Base-by-base conservation (phyloP, 2,888 invertebrate genomes). In the Cheilosia variabilis region DNA sequence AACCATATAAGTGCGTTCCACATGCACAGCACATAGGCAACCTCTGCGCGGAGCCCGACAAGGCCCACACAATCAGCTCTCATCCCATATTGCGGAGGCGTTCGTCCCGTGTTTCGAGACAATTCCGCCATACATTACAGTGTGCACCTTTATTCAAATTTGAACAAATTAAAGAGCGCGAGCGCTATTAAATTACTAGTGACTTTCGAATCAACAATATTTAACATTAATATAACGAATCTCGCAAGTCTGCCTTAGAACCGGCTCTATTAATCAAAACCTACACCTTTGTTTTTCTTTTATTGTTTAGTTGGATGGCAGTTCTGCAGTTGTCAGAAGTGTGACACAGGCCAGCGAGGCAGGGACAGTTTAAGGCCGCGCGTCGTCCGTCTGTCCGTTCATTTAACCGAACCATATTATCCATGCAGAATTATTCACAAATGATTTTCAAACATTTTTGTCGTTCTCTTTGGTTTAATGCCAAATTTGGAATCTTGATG, bases 71-170 rank as follows among this genome's bases (percentile, higher is more conserved):
- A 65, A 47, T 24, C 22, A 17, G 22, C 52, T 22, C 41, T 45
- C 43, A 27, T 66, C 66, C 53, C 58, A 19, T 13, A 66, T 13
- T 82, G 77, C 55, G 82, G 65, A 82, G 82, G 82, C 78, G 78
- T 57, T 13, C 55, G 57, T 73, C 55, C 57, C 52, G 24, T 50
- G 50, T 45, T 37, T n/a, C 65, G 22, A 77, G 72, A 82, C 82
- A 69, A 65, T 76, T 58, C 52, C 34, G 17, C 43, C n/a, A 66
- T 27, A 62, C 50, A 66, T 43, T 72, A 65, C 10, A 31, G 58
- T 73, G 80, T 71, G 73, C 80, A 80, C 58, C 69, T 80, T 84
- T 84, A 84, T 84, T 84, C 69, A 84, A 84, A 80, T 84, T 79
- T 62, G 53, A 84, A 69, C 79, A 84, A 84, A 84, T 84, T 84